A percentile compares a stretch with the other conserved stretches of the same genome.
These are phyloP conservation scores for Pardosa pseudoannulata DNA, from an alignment of 2,888 invertebrate species.

Conservation along the genomic window DNA sequence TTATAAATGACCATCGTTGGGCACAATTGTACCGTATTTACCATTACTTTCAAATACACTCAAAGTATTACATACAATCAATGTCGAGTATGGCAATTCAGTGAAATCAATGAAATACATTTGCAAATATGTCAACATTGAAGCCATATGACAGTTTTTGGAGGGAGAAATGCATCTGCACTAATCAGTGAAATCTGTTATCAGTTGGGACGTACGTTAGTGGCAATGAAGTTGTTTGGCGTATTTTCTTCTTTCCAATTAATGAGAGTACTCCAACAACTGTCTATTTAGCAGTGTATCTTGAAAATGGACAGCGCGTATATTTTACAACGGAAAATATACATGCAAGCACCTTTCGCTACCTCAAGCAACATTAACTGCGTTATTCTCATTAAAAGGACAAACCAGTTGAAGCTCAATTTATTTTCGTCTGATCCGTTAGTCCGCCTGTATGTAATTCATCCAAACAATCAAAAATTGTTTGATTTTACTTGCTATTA, in stretches of 20 bases:
- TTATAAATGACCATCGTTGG: constrained; percentile 22
- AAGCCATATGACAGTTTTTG: neutral
- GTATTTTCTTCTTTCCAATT: constrained; percentile 75
- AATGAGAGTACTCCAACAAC: constrained; percentile 74
- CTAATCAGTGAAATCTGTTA: constrained; percentile 75
- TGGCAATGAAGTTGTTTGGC: constrained; percentile 77
- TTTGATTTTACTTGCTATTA: neutral
- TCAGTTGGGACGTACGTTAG: constrained; percentile 76
- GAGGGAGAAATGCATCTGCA: neutral
- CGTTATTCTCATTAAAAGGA: neutral
- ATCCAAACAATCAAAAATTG: neutral
- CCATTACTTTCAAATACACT: neutral
- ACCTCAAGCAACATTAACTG: neutral
- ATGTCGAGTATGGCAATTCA: neutral
- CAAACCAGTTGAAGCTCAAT: neutral
- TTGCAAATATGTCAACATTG: neutral
- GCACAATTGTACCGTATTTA: constrained; percentile 17
- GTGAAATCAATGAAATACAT: constrained; percentile 26
- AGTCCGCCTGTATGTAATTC: constrained; percentile 18
- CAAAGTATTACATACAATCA: constrained; percentile 17
- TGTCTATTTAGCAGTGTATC: neutral
- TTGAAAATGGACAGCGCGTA: constrained; percentile 20
- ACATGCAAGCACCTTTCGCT: neutral
- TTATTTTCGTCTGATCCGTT: neutral
- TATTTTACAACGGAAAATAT: constrained; percentile 8